Evolutionary conservation across 2,113 vertebrate species (phyloP).

Genomic region (Triplophysa siluroides): DNA sequence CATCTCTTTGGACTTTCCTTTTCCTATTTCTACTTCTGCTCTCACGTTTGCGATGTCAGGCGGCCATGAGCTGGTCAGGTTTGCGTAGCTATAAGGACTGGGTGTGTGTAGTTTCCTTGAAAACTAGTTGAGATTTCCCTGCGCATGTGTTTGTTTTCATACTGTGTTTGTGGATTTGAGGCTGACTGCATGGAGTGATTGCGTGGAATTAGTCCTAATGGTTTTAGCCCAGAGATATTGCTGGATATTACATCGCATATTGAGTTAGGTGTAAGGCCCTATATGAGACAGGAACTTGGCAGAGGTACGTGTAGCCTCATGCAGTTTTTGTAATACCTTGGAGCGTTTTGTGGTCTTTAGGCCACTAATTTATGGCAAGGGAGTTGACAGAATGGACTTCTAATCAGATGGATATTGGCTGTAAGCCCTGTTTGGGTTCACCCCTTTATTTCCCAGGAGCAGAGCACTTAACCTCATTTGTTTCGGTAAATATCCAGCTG

Average conservation of each 20-base stretch:
- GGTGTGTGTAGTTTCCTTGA: constrained; percentile 62
- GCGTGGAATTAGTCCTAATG: constrained; percentile 7
- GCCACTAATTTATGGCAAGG: constrained; percentile 17
- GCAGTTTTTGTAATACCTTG: constrained; percentile 13
- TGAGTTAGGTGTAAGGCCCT: neutral
- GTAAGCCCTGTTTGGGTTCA: constrained; percentile 30
- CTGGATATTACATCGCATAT: neutral
- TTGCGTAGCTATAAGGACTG: constrained; percentile 77
- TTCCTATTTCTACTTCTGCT: constrained; percentile 37
- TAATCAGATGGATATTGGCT: constrained; percentile 42
- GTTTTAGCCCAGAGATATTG: constrained; percentile 9
- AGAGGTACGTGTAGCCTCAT: constrained; percentile 6
- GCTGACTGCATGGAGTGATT: constrained; percentile 24
- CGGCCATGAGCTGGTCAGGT: constrained; percentile 71
- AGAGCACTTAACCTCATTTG: constrained; percentile 39
- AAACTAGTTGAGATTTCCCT: constrained; percentile 22
- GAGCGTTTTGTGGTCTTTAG: constrained; percentile 14
- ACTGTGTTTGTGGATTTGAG: constrained; percentile 42
- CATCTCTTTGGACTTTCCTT: constrained; percentile 33
- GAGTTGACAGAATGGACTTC: constrained; percentile 37
- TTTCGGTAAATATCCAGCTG: constrained; percentile 36
- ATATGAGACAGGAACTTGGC: constrained; percentile 18
- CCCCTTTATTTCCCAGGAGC: constrained; percentile 9
- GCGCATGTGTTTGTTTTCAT: constrained; percentile 39
- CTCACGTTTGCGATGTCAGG: constrained; percentile 56